These are phyloP conservation scores for Simalia tracyae DNA, from an alignment of 2,797 vertebrate genomes.

Conservation along the genomic window DNA sequence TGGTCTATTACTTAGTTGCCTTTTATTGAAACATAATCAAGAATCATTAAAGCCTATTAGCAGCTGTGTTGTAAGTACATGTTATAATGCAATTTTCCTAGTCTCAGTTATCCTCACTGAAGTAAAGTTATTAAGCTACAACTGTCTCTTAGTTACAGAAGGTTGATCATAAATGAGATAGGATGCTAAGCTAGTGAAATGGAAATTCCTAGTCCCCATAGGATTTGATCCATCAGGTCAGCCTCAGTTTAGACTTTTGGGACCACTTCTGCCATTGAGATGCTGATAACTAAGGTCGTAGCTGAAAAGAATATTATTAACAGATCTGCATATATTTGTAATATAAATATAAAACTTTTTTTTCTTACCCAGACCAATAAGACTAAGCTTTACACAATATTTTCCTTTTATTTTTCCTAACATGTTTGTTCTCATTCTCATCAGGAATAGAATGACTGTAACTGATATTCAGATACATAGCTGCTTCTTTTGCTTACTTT, in stretches of 20 bases:
- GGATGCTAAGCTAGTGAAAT: constrained; percentile 62
- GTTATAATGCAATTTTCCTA: constrained; percentile 66
- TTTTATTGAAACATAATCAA: constrained; percentile 69
- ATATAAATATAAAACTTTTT: constrained; percentile 29
- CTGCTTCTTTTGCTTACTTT: constrained; percentile 47
- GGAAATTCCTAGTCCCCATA: constrained; percentile 46
- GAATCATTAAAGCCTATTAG: constrained; percentile 68
- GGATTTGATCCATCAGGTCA: constrained; percentile 54
- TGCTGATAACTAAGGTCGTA: constrained; percentile 32
- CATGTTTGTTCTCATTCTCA: constrained; percentile 52
- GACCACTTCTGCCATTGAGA: constrained; percentile 27
- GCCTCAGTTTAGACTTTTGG: constrained; percentile 42
- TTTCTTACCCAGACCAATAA: neutral
- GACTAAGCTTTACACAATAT: constrained; percentile 36
- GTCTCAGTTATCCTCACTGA: constrained; percentile 66
- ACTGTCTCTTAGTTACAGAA: constrained; percentile 56
- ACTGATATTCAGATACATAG: constrained; percentile 49
- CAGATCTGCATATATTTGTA: constrained; percentile 31
- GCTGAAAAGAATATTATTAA: constrained; percentile 34
- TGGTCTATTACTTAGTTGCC: constrained; percentile 64
- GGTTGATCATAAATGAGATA: constrained; percentile 61
- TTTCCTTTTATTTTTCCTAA: constrained; percentile 42
- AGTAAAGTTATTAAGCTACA: constrained; percentile 67
- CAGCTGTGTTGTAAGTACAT: constrained; percentile 63
- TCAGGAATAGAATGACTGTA: constrained; percentile 54